Conservation (phyloP, 2,797 vertebrate species). For the Enoplosus armatus region DNA sequence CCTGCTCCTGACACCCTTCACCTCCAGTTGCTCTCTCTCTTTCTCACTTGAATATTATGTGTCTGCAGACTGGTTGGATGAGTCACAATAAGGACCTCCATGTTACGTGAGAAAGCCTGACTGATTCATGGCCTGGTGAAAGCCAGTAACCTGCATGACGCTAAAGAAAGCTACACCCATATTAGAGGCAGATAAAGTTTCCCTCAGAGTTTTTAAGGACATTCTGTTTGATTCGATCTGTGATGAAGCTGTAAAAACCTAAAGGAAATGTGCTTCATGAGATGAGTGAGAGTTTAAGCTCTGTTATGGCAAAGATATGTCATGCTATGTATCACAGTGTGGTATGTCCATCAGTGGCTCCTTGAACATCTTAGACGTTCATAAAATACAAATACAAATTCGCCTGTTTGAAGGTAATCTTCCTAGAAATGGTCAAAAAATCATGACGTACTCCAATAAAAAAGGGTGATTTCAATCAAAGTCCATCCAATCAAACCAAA, state of each 20-base stretch:
- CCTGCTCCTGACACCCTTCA: slow-evolving; percentile 8
- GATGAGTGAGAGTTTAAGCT: not conserved
- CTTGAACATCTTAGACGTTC: not conserved
- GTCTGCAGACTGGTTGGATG: slow-evolving; percentile 27
- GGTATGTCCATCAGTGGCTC: not conserved
- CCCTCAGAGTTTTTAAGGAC: not conserved
- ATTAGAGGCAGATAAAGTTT: not conserved
- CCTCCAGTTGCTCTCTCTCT: not conserved
- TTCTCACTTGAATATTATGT: slow-evolving; percentile 9
- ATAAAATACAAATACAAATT: too few relatives aligned
- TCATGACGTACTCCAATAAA: too few relatives aligned
- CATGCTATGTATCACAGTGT: not conserved
- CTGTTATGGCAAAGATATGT: not conserved
- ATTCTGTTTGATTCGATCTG: not conserved
- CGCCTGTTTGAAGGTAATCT: too few relatives aligned
- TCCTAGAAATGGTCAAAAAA: too few relatives aligned
- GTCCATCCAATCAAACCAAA: too few relatives aligned
- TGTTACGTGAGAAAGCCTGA: not conserved
- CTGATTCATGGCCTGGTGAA: not conserved
- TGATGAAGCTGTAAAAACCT: not conserved
- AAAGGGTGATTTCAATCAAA: too few relatives aligned
- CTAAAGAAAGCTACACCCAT: not conserved
- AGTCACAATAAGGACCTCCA: not conserved
- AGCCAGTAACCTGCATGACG: not conserved
- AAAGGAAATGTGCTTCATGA: not conserved